Evolutionary conservation across 2,888 invertebrate genomes (phyloP).

Genomic region (Caenorhabditis japonica): DNA sequence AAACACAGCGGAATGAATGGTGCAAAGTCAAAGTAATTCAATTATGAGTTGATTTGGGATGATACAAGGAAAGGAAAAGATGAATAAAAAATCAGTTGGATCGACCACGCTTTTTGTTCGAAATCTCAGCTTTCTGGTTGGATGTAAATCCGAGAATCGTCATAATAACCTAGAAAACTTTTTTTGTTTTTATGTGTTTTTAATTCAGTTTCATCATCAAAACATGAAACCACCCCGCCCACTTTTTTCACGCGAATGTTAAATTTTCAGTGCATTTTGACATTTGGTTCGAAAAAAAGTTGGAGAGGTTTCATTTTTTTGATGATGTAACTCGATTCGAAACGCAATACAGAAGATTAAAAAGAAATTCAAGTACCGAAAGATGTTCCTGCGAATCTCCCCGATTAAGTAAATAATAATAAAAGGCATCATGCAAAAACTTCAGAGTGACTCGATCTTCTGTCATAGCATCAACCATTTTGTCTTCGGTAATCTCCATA

Average conservation of each 20-base stretch:
- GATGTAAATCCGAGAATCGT: conserved; percentile 83
- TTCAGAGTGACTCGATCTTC: conserved; percentile 93
- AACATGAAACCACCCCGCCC: no score
- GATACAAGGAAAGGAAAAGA: not conserved
- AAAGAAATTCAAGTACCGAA: conserved; percentile 73
- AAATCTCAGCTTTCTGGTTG: conserved; percentile 73
- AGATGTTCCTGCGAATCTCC: conserved; percentile 88
- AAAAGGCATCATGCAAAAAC: conserved; percentile 92
- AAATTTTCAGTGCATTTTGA: no score
- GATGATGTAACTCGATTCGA: no score
- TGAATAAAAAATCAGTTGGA: conserved; percentile 29
- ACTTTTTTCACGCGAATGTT: no score
- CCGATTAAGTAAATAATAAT: conserved; percentile 89
- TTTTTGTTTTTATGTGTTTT: not conserved
- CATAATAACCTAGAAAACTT: conserved; percentile 84
- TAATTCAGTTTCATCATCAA: no score
- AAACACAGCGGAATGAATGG: conserved; percentile 36
- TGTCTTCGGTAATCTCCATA: conserved; percentile 65
- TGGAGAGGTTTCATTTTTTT: no score
- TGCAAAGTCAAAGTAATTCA: not conserved
- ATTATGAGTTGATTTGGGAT: not conserved
- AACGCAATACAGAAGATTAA: no score
- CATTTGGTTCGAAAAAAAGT: no score
- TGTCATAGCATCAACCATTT: conserved; percentile 56
- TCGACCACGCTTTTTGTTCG: conserved; percentile 49